A percentile compares a stretch with the other conserved stretches of the same genome.
These are phyloP conservation scores for Myotis myotis DNA, from an alignment of 2,797 vertebrate species.

Conservation along the genomic window DNA sequence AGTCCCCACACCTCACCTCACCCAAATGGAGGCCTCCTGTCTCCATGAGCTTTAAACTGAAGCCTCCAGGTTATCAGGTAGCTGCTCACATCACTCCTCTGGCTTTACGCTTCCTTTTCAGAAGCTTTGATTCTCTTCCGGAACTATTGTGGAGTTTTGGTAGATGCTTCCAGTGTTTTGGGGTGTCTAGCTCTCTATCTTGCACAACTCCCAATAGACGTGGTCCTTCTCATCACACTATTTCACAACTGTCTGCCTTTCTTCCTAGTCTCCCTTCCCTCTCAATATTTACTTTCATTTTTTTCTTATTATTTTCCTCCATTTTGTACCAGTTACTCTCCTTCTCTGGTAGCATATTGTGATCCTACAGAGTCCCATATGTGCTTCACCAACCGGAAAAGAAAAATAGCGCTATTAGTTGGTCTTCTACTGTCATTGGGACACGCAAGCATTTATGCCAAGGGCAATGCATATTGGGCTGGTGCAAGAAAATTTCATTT, in stretches of 20 bases:
- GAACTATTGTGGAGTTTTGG: not conserved
- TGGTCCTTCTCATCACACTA: not conserved
- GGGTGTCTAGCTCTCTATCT: not conserved
- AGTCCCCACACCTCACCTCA: not conserved
- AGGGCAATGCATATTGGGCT: not conserved
- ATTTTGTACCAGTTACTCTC: not conserved
- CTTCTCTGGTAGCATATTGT: not conserved
- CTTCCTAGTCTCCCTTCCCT: not conserved
- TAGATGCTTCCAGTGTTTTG: not conserved
- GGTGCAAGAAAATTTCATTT: not conserved
- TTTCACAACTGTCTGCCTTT: not conserved
- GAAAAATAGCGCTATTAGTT: constrained; percentile 25
- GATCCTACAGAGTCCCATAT: not conserved
- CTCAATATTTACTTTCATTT: not conserved
- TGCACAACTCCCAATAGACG: not conserved
- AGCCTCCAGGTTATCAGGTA: not conserved
- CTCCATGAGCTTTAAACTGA: not conserved
- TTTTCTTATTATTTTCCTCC: not conserved
- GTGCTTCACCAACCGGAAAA: constrained; percentile 8
- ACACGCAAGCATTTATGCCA: constrained; percentile 1
- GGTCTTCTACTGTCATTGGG: constrained; percentile 12
- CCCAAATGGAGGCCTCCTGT: not conserved
- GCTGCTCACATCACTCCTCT: not conserved
- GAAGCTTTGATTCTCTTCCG: not conserved
- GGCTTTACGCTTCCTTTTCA: not conserved